These are phyloP conservation scores for Periophthalmodon schlosseri DNA, from an alignment of 2,113 vertebrate species.

Conservation along the genomic window DNA sequence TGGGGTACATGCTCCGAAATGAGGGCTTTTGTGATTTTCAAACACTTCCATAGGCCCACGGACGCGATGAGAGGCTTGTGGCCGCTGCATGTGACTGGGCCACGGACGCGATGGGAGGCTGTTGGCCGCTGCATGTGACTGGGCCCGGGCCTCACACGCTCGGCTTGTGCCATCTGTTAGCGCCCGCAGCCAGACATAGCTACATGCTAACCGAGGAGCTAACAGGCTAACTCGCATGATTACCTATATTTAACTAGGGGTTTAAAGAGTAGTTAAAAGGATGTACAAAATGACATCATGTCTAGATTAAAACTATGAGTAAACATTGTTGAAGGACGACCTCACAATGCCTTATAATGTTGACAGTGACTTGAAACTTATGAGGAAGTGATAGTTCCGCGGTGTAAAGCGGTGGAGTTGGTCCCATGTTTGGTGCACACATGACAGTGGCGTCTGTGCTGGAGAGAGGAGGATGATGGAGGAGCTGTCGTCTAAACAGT, in stretches of 20 bases:
- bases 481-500: no score
- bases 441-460: no score
- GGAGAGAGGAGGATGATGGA: no score
- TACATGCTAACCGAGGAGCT: conserved; percentile 24
- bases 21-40: background rate
- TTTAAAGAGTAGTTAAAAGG: background rate
- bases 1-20: fast-evolving
- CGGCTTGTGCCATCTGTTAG: conserved; percentile 12
- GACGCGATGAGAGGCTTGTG: fast-evolving
- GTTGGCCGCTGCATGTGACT: background rate
- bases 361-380: background rate
- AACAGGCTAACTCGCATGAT: background rate
- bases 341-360: background rate
- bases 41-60: background rate
- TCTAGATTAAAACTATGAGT: background rate
- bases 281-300: background rate
- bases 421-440: no score
- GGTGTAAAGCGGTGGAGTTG: no score
- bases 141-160: conserved; percentile 14
- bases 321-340: background rate
- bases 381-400: no score
- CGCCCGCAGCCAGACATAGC: background rate
- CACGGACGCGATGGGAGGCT: background rate
- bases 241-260: background rate
- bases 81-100: conserved; percentile 11